Evolutionary conservation across 1,140 invertebrate species (phyloP), one percentile per base, ranked within the genome.

Genomic region (Macrosteles quadrilineatus): DNA sequence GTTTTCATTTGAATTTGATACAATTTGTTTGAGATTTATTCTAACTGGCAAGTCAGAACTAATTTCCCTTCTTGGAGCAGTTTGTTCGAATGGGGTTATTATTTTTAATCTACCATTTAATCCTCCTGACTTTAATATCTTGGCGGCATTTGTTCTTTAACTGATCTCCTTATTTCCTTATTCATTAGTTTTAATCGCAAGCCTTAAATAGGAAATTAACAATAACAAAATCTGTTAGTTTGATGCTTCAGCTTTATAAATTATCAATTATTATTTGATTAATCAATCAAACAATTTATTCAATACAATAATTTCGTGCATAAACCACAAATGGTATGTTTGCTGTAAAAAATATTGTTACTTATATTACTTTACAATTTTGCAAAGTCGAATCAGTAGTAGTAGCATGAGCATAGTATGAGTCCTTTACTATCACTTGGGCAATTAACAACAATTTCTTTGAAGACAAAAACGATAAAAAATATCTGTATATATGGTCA

Each of bases 111-210:
- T 50, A 23, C 47, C 21, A 50, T 50, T 50, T 50, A 50, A 50
- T 50, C 25, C 55, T 59, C 23, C 55, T 27, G 25, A 12, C 43
- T 23, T 53, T 67, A 36, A 69, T 62, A 59, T 69, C 55, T 59
- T 25, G 40, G 17, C 19, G 40, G 63, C 68, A 63, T 32, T 69
- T 19, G 29, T 64, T 50, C 23, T 31, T 19, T 47, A 32, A 17
- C 17, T 65, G 17, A 36, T 31, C 3, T 32, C 23, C 36, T 12
- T 23, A 2, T 36, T 25, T 40, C 23, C 21, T 4, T 65, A 43
- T 50, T 21, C n/a, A 4, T 50, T 50, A 50, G 4, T 9, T 19
- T 50, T 11, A 17, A 50, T 19, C 14, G 4, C 2, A 17, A 40
- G 6, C 17, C 17, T 40, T 17, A 9, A 40, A 17, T 40, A 9